These are phyloP conservation scores for Cephus pulcher DNA, from an alignment of 2,888 invertebrate genomes.

Conservation along the genomic window DNA sequence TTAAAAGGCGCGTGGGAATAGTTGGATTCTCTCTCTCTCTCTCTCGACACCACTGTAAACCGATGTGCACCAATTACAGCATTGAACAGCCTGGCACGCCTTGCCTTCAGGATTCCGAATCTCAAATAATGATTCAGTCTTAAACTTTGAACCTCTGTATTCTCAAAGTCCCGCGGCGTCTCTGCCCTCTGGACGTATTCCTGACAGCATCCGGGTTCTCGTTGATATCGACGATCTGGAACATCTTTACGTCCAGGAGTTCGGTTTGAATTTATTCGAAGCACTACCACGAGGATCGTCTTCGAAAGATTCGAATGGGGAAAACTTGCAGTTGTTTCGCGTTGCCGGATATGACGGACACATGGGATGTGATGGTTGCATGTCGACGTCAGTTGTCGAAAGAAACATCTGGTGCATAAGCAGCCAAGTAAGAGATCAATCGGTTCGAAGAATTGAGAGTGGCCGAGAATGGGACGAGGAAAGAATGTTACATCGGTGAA, in stretches of 20 bases:
- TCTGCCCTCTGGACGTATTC: not conserved
- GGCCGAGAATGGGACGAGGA: no score
- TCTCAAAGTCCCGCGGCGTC: not conserved
- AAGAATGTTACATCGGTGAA: no score
- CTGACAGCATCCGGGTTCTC: not conserved
- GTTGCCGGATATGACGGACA: not conserved
- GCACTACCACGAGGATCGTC: not conserved
- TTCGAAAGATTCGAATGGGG: not conserved
- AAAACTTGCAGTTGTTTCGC: not conserved
- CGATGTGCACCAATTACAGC: no score
- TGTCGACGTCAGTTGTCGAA: no score
- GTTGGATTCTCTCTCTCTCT: not conserved
- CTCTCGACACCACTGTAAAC: no score
- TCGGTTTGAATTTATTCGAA: not conserved
- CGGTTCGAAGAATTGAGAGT: no score
- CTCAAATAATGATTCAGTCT: no score
- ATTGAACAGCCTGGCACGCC: no score
- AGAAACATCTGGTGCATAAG: no score
- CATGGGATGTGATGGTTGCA: no score
- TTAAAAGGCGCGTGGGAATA: slow-evolving; percentile 10
- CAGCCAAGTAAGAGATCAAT: no score
- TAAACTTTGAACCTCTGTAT: not conserved
- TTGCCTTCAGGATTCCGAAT: no score
- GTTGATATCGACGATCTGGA: not conserved
- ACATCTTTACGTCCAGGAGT: not conserved